Conservation (phyloP, 1,140 invertebrate species). For the Drosophila lacertosa region DNA sequence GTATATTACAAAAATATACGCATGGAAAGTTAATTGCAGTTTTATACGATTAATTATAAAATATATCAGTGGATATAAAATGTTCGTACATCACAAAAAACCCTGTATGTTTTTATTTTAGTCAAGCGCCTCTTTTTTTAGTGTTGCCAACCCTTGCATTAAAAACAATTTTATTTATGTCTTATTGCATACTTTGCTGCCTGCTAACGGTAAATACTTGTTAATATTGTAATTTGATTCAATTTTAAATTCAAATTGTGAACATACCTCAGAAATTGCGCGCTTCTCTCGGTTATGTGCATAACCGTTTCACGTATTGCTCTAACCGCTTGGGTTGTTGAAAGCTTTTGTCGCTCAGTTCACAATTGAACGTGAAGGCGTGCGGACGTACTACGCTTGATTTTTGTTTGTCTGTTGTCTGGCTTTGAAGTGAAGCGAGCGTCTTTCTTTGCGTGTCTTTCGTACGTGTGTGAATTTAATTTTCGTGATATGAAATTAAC, state of each 20-base stretch:
- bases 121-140: background rate
- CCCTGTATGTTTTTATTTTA: background rate
- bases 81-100: background rate
- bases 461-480: constrained; percentile 67
- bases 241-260: background rate
- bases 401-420: constrained; percentile 44
- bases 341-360: constrained; percentile 52
- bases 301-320: constrained; percentile 28
- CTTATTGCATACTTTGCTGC: background rate
- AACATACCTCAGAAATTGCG: background rate
- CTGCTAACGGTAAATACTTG: background rate
- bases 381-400: constrained; percentile 42
- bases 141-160: background rate
- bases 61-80: constrained; percentile 9
- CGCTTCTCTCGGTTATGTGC: constrained; percentile 5
- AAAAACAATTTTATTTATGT: background rate
- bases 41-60: background rate
- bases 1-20: background rate
- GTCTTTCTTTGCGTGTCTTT: constrained; percentile 51
- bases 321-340: constrained; percentile 20
- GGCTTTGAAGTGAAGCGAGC: constrained; percentile 32
- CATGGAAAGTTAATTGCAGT: background rate
- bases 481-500: constrained; percentile 51
- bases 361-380: constrained; percentile 32
- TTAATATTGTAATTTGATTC: too few species aligned